Evolutionary conservation across 2,888 invertebrate species (phyloP).

Genomic region (Hoplodrina blanda): DNA sequence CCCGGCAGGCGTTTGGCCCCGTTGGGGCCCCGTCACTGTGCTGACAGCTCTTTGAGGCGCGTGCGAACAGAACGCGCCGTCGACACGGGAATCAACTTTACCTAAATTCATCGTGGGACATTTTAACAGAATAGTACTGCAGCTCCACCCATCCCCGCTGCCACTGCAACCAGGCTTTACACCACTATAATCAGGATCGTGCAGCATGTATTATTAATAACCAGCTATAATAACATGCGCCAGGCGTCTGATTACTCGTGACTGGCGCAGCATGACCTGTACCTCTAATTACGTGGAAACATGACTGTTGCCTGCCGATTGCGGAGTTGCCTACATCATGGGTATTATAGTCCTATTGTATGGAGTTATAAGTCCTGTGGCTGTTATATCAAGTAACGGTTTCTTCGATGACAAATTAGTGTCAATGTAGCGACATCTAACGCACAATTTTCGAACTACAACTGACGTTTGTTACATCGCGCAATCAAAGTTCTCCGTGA

Average conservation of each 20-base stretch:
- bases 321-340: constrained; percentile 19
- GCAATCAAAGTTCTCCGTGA: too few relatives aligned
- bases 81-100: too few relatives aligned
- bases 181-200: constrained; percentile 44
- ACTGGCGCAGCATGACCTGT: constrained; percentile 63
- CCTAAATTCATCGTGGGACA: too few relatives aligned
- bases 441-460: too few relatives aligned
- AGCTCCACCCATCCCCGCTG: constrained; percentile 17
- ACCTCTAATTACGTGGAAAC: constrained; percentile 60
- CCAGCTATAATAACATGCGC: constrained; percentile 58
- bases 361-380: not conserved
- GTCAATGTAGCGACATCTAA: too few relatives aligned
- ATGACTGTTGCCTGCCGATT: constrained; percentile 34
- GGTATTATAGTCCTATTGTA: not conserved
- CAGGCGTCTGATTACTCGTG: constrained; percentile 64
- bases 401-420: too few relatives aligned
- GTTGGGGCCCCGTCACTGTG: too few relatives aligned
- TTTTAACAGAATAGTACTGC: not conserved
- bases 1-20: too few relatives aligned
- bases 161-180: constrained; percentile 13
- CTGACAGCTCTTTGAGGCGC: too few relatives aligned
- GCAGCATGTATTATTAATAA: constrained; percentile 61
- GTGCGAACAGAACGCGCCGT: too few relatives aligned
- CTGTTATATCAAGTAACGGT: not conserved
- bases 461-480: too few relatives aligned